phyloP scores from a whole-genome alignment of 1,140 invertebrate species.

The Macrobrachium rosenbergii region DNA sequence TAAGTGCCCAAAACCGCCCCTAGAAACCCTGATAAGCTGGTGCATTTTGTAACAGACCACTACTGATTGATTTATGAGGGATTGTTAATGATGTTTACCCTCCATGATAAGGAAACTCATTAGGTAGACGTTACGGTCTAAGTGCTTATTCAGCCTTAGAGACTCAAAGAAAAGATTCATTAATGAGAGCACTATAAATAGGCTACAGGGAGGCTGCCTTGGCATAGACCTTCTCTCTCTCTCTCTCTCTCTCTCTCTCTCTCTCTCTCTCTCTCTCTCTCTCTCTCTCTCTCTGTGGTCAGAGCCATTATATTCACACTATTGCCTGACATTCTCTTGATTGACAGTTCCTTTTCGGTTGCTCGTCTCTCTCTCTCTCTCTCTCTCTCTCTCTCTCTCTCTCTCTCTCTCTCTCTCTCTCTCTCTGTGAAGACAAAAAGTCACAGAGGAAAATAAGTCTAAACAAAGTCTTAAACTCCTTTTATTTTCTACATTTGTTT shows the following conservation, averaged over 20 bases:
- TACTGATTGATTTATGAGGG: no score
- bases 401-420: background rate
- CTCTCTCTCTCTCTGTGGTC: background rate
- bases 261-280: background rate
- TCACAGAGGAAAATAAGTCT: background rate
- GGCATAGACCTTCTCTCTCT: background rate
- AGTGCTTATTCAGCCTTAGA: no score
- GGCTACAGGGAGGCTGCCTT: no score
- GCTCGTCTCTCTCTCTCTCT: constrained; percentile 15
- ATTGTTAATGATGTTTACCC: no score
- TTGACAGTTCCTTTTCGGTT: background rate
- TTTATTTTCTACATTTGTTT: background rate
- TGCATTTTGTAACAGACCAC: no score
- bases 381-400: background rate
- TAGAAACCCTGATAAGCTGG: no score
- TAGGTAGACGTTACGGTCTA: no score
- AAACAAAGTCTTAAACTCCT: background rate
- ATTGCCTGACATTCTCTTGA: background rate
- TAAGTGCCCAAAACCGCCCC: no score
- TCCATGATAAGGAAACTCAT: no score
- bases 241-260: constrained; percentile 1
- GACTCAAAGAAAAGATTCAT: no score
- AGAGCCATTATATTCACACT: no score
- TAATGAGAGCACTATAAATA: no score
- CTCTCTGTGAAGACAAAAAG: background rate